These are phyloP conservation scores for Mallotus villosus DNA, from an alignment of 2,797 vertebrate genomes.

Conservation along the genomic window DNA sequence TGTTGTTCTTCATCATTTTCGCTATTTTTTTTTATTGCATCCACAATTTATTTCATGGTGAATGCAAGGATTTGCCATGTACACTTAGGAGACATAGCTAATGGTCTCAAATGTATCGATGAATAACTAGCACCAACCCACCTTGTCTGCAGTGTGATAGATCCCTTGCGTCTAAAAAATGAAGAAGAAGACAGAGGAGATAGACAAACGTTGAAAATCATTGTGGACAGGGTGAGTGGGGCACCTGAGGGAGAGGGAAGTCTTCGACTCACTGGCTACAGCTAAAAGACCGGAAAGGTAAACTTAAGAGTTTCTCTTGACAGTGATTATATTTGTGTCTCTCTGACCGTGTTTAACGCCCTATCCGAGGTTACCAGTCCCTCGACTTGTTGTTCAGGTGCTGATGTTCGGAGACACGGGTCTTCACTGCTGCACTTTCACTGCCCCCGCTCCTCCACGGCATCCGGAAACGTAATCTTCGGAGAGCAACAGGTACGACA, in stretches of 20 bases:
- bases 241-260: constrained; percentile 49
- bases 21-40: no score
- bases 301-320: not conserved
- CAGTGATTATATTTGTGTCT: not conserved
- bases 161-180: constrained; percentile 3
- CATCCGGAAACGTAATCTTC: constrained; percentile 49
- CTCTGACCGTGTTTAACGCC: not conserved
- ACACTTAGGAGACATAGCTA: no score
- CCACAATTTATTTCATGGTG: no score
- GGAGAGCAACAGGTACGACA: constrained; percentile 55
- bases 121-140: not conserved
- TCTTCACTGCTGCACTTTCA: constrained; percentile 37
- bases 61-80: no score
- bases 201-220: constrained; percentile 32
- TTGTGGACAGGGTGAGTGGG: constrained; percentile 52
- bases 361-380: not conserved
- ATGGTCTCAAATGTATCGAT: not conserved
- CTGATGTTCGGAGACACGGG: constrained; percentile 34
- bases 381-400: constrained; percentile 33
- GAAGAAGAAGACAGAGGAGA: not conserved
- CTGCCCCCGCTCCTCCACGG: constrained; percentile 44
- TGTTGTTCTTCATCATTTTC: not conserved
- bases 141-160: not conserved
- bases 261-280: constrained; percentile 51
- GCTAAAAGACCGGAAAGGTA: constrained; percentile 50